Base-by-base conservation (phyloP, 2,888 invertebrate genomes). In the Rhabditophanes sp. region DNA sequence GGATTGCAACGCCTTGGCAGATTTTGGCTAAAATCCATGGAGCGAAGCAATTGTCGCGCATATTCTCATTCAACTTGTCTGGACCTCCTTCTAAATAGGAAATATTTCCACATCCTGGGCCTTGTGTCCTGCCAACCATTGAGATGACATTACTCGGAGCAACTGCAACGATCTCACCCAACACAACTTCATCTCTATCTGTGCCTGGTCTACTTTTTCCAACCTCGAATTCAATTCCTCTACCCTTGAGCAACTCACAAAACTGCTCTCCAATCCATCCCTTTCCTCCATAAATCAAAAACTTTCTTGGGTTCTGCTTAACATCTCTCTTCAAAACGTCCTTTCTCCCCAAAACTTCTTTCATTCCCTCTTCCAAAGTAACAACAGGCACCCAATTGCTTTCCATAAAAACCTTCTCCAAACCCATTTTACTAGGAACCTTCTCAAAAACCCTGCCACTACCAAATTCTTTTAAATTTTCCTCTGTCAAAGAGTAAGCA, bases 11-110 rank as follows among this genome's bases (percentile, higher is more conserved):
- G 16, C 41, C 39, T 16, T 51, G 44, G 27, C 51, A 42, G 15
- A 58, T 21, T 18, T 46, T 42, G 25, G 56, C 57, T 37, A 60
- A 32, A 4, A 47, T 40, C 55, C 56, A 62, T 9, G 60, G 60
- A n/a, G 51, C 46, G 32, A 50, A 60, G 20, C 54, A 39, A 30
- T 63, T 58, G 31, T 47, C 44, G 12, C 44, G 42, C 30, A 53
- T 41, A 41, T 56, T 58, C 19, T 44, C 41, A 9, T 42, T 41
- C 14, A 62, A 39, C 14, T 42, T 46, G 30, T 47, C 40, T 23
- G 41, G 39, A 3, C 51, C 48, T 5, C 43, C 44, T 35, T 44
- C 53, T 36, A 47, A 31, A 25, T 41, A 43, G 23, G 32, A 44
- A 33, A 41, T 39, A 20, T 25, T 44, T 26, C 28, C 37, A 14